These are phyloP conservation scores for Stenichneumon culpator DNA, from an alignment of 2,888 invertebrate genomes.

Conservation along the genomic window DNA sequence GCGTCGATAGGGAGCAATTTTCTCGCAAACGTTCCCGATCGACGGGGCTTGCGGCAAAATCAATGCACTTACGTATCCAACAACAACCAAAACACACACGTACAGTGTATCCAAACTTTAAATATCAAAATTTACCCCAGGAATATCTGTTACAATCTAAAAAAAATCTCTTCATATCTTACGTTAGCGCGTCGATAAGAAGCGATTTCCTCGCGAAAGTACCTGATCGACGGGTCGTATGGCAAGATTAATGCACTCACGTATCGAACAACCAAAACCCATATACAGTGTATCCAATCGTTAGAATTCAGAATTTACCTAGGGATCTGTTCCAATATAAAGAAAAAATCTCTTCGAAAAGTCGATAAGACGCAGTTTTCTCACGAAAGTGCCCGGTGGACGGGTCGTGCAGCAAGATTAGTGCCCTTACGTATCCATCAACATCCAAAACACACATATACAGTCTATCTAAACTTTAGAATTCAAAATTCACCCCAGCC, in stretches of 20 bases:
- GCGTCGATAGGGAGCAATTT: not conserved
- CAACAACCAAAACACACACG: not conserved
- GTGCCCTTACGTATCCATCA: conserved; percentile 5
- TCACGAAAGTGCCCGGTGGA: not conserved
- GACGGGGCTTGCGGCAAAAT: conserved; percentile 43
- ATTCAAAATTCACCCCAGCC: not conserved
- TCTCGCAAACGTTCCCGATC: not conserved
- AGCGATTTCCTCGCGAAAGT: not conserved
- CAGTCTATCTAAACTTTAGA: conserved; percentile 4
- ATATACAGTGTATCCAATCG: not conserved
- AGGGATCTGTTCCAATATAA: not conserved
- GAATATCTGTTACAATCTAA: not conserved
- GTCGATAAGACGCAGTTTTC: not conserved
- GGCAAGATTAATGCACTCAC: conserved; percentile 12
- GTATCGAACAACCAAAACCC: conserved; percentile 7
- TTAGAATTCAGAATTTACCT: conserved; percentile 1
- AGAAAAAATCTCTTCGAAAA: not conserved
- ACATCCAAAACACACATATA: not conserved
- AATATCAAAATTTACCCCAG: conserved; percentile 3
- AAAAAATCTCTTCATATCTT: conserved; percentile 11
- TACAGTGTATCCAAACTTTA: conserved; percentile 9
- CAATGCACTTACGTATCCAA: conserved; percentile 6
- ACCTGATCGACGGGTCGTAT: conserved; percentile 47
- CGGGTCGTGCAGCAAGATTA: conserved; percentile 45
- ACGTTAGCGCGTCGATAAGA: not conserved